These are phyloP conservation scores for Pachyramphus minor DNA, from an alignment of 2,113 vertebrate genomes.

Conservation along the genomic window DNA sequence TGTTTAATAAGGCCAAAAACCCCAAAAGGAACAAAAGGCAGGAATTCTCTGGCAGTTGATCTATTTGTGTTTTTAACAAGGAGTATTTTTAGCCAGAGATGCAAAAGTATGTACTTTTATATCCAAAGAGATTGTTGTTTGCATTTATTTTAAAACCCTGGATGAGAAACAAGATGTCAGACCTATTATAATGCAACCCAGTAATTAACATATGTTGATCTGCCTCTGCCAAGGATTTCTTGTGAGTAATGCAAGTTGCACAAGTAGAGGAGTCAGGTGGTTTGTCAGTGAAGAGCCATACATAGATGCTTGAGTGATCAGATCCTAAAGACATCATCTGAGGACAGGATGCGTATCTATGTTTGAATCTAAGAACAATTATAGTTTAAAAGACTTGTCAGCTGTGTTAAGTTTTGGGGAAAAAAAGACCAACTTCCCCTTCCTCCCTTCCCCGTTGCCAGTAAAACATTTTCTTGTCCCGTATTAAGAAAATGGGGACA, in stretches of 20 bases:
- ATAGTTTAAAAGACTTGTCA: not conserved
- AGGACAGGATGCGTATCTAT: not conserved
- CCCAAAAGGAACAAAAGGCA: not conserved
- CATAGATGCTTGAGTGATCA: not conserved
- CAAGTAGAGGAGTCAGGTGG: slow-evolving; percentile 18
- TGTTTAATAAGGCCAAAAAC: not conserved
- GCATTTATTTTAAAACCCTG: slow-evolving; percentile 48
- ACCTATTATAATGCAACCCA: slow-evolving; percentile 51
- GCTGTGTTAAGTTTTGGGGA: not conserved
- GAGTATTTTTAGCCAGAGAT: slow-evolving; percentile 38
- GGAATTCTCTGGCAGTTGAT: slow-evolving; percentile 20
- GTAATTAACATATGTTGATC: slow-evolving; percentile 52
- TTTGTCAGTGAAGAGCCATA: not conserved
- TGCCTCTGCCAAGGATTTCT: slow-evolving; percentile 39
- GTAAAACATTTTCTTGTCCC: not conserved
- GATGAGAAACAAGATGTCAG: slow-evolving; percentile 47
- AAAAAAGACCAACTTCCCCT: not conserved
- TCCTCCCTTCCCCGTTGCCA: accelerated
- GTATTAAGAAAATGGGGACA: not conserved
- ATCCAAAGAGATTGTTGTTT: slow-evolving; percentile 27
- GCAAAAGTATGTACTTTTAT: not conserved
- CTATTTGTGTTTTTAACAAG: not conserved
- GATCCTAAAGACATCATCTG: not conserved
- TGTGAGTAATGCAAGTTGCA: slow-evolving; percentile 46
- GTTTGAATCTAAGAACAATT: not conserved